These are phyloP conservation scores for Musca vetustissima DNA, from an alignment of 1,140 invertebrate species.

Conservation along the genomic window DNA sequence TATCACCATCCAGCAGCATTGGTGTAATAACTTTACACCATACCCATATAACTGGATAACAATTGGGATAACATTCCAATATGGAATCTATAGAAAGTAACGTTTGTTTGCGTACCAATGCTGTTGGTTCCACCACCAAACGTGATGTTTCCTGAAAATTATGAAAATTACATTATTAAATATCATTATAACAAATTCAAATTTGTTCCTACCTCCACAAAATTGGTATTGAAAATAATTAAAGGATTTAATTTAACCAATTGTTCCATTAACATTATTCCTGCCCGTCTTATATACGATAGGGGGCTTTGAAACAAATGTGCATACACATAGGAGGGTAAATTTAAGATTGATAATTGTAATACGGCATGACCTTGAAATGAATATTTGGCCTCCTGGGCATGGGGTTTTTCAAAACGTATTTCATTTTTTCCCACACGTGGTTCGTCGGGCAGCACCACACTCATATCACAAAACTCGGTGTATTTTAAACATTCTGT, in stretches of 20 bases:
- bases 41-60: constrained; percentile 43
- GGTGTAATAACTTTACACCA: constrained; percentile 48
- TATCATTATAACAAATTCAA: neutral
- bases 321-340: constrained; percentile 41
- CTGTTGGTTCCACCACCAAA: constrained; percentile 38
- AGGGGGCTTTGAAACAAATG: constrained; percentile 39
- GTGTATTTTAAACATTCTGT: constrained; percentile 42
- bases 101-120: constrained; percentile 43
- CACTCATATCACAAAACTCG: constrained; percentile 36
- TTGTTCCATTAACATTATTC: constrained; percentile 45
- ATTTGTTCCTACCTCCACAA: constrained; percentile 31
- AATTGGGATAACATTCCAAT: constrained; percentile 40
- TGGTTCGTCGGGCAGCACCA: constrained; percentile 29
- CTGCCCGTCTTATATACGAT: constrained; percentile 39
- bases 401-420: constrained; percentile 36
- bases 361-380: constrained; percentile 43
- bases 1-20: constrained; percentile 44
- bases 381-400: constrained; percentile 36
- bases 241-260: constrained; percentile 42
- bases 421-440: constrained; percentile 36
- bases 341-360: constrained; percentile 34
- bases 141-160: constrained; percentile 27
- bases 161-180: neutral
- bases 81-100: constrained; percentile 41
- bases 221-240: constrained; percentile 51